Evolutionary conservation across 2,797 vertebrate species (phyloP), one percentile per base, ranked within the genome.

Genomic region (Paratrypauchen microcephalus): DNA sequence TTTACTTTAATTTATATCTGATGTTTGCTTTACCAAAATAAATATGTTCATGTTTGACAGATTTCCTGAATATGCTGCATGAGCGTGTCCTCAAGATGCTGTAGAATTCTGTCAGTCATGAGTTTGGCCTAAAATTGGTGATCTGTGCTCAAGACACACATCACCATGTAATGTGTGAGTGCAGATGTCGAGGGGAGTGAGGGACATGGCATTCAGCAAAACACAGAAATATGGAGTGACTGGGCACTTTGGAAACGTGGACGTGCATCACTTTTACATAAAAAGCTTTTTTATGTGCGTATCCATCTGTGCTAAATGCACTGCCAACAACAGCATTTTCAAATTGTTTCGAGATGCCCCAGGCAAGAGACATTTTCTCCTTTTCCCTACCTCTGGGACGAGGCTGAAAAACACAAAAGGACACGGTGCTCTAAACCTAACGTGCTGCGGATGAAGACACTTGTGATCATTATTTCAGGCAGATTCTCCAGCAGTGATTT

Each of bases 61-160:
- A 84, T 73, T 80, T 66, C 50, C 72, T 73, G 69, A 82, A 82
- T 82, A 79, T 75, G 36, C 69, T 74, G 63, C 55, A 67, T 75
- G 66, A 56, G 65, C 75, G 65, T 74, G 72, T 80, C 56, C 68
- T 78, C 67, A 65, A 84, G 52, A 82, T 64, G 76, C 63, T 82
- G 71, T 75, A 57, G 77, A 80, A 87, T 80, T 86, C 70, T 75
- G 77, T 84, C 75, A 87, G 71, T 76, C 83, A 79, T 85, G 85
- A 87, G 77, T 68, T 68, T 70, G 73, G 74, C 80, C 81, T 76
- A 79, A 86, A 88, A 90, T 83, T 81, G 77, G 77, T 85, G 80
- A 83, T 83, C 80, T 79, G 72, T n/a, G 28, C 73, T 79, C 70
- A 75, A 80, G 79, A 81, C 48, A 81, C 72, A 63, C 75, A 77